These are phyloP conservation scores for Monochamus alternatus DNA, from an alignment of 2,888 invertebrate species.

Conservation along the genomic window DNA sequence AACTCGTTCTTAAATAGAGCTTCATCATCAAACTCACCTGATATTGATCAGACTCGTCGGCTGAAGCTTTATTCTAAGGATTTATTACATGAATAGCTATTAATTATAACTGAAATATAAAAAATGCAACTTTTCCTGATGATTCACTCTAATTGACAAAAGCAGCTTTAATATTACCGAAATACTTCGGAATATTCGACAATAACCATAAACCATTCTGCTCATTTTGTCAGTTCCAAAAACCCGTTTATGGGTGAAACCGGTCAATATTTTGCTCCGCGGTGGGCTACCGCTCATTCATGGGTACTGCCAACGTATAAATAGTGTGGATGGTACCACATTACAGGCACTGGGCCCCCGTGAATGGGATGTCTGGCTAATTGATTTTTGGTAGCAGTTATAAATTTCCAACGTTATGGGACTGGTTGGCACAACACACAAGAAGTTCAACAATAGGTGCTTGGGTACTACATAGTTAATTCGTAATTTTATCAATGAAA, in stretches of 20 bases:
- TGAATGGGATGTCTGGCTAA: slow-evolving; percentile 59
- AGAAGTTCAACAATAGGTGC: slow-evolving; percentile 2
- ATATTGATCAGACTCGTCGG: no score
- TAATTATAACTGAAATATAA: neutral
- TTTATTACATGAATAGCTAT: no score
- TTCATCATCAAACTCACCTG: no score
- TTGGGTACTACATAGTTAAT: neutral
- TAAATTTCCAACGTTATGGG: slow-evolving; percentile 54
- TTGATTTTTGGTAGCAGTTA: slow-evolving; percentile 57
- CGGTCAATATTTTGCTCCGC: slow-evolving; percentile 64
- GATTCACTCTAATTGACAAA: no score
- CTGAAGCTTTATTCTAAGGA: no score
- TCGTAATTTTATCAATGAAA: no score
- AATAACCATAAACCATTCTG: slow-evolving; percentile 47
- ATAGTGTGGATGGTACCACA: slow-evolving; percentile 56
- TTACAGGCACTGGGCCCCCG: slow-evolving; percentile 52
- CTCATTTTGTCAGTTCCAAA: slow-evolving; percentile 65
- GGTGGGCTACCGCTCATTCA: slow-evolving; percentile 64
- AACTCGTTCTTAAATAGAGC: no score
- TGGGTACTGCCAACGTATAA: slow-evolving; percentile 47
- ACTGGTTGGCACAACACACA: slow-evolving; percentile 23
- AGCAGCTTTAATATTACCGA: no score
- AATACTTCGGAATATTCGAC: no score
- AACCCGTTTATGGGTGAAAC: slow-evolving; percentile 65
- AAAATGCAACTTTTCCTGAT: no score